These are phyloP conservation scores for Rhodeus uyekii DNA, from an alignment of 2,797 vertebrate species.

Conservation along the genomic window DNA sequence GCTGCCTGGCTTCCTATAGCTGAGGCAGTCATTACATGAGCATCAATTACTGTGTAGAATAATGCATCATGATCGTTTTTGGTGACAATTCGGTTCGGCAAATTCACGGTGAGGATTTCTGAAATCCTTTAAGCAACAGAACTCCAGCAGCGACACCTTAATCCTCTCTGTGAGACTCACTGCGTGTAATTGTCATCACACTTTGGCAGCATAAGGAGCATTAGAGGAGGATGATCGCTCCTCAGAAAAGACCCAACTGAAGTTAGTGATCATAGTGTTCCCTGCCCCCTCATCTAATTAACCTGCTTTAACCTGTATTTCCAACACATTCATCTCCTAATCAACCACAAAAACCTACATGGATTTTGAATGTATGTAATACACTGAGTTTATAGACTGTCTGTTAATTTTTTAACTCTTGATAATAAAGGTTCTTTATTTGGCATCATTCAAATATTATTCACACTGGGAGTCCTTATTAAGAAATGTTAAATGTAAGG, in stretches of 20 bases:
- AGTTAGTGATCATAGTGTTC: constrained; percentile 26
- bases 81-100: not conserved
- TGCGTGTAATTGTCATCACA: constrained; percentile 43
- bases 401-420: not conserved
- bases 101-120: constrained; percentile 5
- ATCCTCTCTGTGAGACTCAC: constrained; percentile 26
- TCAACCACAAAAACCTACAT: constrained; percentile 2
- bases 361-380: not conserved
- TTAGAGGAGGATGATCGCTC: constrained; percentile 66
- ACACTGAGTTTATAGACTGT: not conserved
- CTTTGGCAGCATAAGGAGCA: constrained; percentile 58
- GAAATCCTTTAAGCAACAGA: constrained; percentile 12
- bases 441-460: not conserved
- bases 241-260: constrained; percentile 6
- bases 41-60: not conserved
- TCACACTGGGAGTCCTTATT: not conserved
- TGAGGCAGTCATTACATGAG: not conserved
- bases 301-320: constrained; percentile 46
- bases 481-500: not conserved
- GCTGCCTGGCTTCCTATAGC: not conserved
- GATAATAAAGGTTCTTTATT: not conserved
- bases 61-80: not conserved
- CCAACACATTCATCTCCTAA: constrained; percentile 25
- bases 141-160: constrained; percentile 25
- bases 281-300: constrained; percentile 21